Percentiles rank a stretch among this genome's conserved stretches.
Evolutionary conservation across 30 jellyfish, hydroid and myxozoan species (phyloP).

Genomic region (Chrysaora quinquecirrha): DNA sequence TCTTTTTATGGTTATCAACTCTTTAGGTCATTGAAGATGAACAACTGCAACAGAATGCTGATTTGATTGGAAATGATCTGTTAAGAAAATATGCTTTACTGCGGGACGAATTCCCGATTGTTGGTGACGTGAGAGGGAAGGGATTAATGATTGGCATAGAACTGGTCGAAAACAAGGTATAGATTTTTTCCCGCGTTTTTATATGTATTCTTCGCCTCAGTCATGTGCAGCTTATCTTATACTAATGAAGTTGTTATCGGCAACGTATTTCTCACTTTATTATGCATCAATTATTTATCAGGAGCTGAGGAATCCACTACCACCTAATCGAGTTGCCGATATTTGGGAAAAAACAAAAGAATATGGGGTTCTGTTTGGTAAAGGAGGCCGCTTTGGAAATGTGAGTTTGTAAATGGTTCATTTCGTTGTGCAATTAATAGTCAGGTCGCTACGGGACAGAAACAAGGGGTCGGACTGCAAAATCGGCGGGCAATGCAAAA

Average conservation of each 20-base stretch:
- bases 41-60: conserved; percentile 78
- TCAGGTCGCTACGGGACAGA: too few species aligned
- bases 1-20: background rate
- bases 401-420: too few species aligned
- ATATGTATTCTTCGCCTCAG: too few species aligned
- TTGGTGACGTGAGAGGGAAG: conserved; percentile 96
- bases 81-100: conserved; percentile 56
- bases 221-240: too few species aligned
- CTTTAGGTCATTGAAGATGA: conserved; percentile 85
- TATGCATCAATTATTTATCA: too few species aligned
- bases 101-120: conserved; percentile 82
- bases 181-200: too few species aligned
- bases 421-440: too few species aligned
- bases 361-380: conserved; percentile 88
- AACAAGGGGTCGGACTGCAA: too few species aligned
- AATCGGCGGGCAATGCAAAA: too few species aligned
- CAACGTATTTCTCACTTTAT: too few species aligned
- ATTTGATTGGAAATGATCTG: conserved; percentile 73
- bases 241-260: too few species aligned
- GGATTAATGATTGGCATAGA: conserved; percentile 95
- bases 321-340: conserved; percentile 71
- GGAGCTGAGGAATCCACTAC: conserved; percentile 74
- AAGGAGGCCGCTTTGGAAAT: conserved; percentile 95
- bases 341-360: conserved; percentile 91
- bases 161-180: conserved; percentile 90